Evolutionary conservation across 2,113 vertebrate species (phyloP).

Genomic region (Scartelaos histophorus): DNA sequence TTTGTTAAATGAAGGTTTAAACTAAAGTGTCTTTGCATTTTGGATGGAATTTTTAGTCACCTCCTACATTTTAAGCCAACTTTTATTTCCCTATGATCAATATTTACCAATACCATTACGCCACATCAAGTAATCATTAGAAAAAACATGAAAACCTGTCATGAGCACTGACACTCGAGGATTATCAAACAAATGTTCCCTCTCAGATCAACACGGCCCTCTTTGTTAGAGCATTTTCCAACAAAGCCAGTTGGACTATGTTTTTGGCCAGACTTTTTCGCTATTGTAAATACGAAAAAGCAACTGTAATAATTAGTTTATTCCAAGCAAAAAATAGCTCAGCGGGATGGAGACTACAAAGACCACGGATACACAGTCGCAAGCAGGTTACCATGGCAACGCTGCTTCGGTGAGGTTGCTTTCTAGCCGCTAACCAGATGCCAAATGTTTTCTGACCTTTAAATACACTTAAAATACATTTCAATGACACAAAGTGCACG

Average conservation of each 20-base stretch:
- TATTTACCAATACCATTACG: no score
- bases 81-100: no score
- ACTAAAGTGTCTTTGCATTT: no score
- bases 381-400: slow-evolving; percentile 56
- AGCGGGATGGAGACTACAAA: slow-evolving; percentile 21
- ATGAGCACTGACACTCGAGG: not conserved
- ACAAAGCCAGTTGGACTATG: not conserved
- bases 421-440: slow-evolving; percentile 31
- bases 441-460: slow-evolving; percentile 23
- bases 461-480: slow-evolving; percentile 15
- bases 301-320: slow-evolving; percentile 17
- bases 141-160: no score
- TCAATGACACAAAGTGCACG: not conserved
- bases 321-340: slow-evolving; percentile 18
- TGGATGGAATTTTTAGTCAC: no score
- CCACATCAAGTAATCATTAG: no score
- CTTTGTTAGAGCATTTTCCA: not conserved
- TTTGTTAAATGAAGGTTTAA: no score
- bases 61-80: no score
- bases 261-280: not conserved
- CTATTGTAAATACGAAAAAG: not conserved
- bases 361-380: slow-evolving; percentile 30
- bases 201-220: not conserved
- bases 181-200: slow-evolving; percentile 4
- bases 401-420: slow-evolving; percentile 33